These are phyloP conservation scores for Drosophila longiperda DNA, from an alignment of 2,888 invertebrate genomes.

Conservation along the genomic window DNA sequence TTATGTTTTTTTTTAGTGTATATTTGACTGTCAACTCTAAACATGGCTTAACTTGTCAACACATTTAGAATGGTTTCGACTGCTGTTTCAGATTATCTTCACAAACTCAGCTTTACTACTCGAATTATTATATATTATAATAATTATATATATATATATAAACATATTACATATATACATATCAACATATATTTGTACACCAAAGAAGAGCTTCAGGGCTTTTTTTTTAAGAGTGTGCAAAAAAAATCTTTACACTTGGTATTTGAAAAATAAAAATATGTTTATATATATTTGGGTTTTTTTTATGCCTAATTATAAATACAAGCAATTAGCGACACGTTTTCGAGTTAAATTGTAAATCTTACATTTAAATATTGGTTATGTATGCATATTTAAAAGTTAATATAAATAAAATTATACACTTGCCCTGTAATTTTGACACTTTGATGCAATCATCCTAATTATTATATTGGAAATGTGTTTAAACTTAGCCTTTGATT, in stretches of 20 bases:
- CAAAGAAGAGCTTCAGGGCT: neutral
- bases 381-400: neutral
- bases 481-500: neutral
- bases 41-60: conserved; percentile 1
- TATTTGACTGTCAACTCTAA: neutral
- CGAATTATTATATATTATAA: neutral
- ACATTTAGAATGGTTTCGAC: neutral
- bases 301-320: conserved; percentile 18
- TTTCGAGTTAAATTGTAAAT: conserved; percentile 4
- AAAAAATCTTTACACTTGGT: too few relatives aligned
- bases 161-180: neutral
- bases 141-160: too few relatives aligned
- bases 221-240: neutral
- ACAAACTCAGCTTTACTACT: neutral
- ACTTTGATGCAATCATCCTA: neutral
- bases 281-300: neutral
- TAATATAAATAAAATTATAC: neutral
- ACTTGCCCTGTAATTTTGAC: conserved; percentile 20
- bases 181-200: neutral
- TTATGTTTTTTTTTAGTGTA: neutral
- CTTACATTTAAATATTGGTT: conserved; percentile 6
- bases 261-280: neutral
- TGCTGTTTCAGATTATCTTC: neutral
- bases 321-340: conserved; percentile 28
- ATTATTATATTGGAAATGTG: neutral